These are phyloP conservation scores for Drosophila fulvimacula DNA, from an alignment of 2,888 invertebrate species.

Conservation along the genomic window DNA sequence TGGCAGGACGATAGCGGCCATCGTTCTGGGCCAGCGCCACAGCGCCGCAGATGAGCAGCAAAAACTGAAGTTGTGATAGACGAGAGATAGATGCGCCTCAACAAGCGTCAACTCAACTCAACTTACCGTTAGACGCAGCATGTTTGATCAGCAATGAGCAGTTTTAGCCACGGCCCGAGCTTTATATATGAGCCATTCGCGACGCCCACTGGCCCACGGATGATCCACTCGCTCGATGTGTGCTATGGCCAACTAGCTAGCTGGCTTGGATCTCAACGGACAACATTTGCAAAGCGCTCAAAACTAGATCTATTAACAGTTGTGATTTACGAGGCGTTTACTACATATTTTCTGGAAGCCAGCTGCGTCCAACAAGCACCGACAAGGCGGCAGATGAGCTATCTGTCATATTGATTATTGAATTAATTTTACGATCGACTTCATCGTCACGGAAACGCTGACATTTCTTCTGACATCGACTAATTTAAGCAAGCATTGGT, in stretches of 20 bases:
- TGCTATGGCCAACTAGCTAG: constrained; percentile 54
- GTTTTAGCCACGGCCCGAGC: constrained; percentile 33
- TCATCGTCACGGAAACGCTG: constrained; percentile 30
- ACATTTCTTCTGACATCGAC: constrained; percentile 29
- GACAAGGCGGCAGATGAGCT: constrained; percentile 28
- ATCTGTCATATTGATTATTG: constrained; percentile 46
- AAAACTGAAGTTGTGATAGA: constrained; percentile 32
- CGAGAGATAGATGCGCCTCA: not conserved
- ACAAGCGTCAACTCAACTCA: constrained; percentile 15
- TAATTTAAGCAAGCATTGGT: constrained; percentile 20
- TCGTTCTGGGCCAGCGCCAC: constrained; percentile 70
- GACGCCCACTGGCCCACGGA: constrained; percentile 52
- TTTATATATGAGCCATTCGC: constrained; percentile 62
- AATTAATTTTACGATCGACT: constrained; percentile 27
- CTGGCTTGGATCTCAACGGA: constrained; percentile 16
- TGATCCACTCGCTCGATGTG: constrained; percentile 49
- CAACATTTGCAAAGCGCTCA: constrained; percentile 43
- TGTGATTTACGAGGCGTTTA: constrained; percentile 62
- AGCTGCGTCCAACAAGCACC: constrained; percentile 15
- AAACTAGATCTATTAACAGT: constrained; percentile 71
- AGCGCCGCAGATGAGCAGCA: constrained; percentile 52
- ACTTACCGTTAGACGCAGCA: constrained; percentile 68
- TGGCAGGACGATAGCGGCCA: constrained; percentile 85
- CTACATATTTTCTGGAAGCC: constrained; percentile 59
- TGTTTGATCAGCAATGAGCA: constrained; percentile 62